Percentiles rank a stretch among this genome's conserved stretches.
Conservation (phyloP, 1,140 invertebrate species). For the Rhopalosiphum padi region DNA sequence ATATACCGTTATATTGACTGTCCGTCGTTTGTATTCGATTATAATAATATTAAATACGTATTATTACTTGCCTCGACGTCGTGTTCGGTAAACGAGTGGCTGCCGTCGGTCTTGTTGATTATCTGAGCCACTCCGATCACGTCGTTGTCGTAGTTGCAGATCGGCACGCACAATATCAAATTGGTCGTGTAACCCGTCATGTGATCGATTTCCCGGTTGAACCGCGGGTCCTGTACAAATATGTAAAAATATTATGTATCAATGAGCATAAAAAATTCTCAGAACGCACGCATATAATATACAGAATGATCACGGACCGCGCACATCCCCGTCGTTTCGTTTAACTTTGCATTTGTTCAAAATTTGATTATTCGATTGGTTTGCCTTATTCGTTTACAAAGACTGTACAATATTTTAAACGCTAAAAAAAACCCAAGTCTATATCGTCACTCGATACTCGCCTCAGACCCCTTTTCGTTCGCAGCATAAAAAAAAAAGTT, state of each 20-base stretch:
- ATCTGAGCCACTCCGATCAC: constrained; percentile 97
- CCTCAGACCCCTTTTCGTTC: no score
- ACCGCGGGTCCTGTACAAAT: constrained; percentile 73
- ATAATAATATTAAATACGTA: not conserved
- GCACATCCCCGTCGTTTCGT: not conserved
- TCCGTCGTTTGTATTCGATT: not conserved
- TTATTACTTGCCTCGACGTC: constrained; percentile 78
- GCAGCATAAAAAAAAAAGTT: no score
- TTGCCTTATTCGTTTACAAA: no score
- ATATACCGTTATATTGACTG: not conserved
- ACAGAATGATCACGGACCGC: not conserved
- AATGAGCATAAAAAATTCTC: not conserved
- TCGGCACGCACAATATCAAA: constrained; percentile 91
- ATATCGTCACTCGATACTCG: no score
- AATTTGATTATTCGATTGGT: not conserved
- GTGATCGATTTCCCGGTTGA: constrained; percentile 91
- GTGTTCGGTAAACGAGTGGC: constrained; percentile 83
- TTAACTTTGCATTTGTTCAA: not conserved
- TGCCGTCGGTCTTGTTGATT: constrained; percentile 91
- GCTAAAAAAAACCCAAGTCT: no score
- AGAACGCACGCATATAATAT: not conserved
- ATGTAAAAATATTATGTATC: not conserved
- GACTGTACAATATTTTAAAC: no score
- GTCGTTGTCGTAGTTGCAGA: constrained; percentile 93
- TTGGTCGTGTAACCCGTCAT: constrained; percentile 92